Conservation (phyloP, 1,140 invertebrate genomes). For the Diprion similis region DNA sequence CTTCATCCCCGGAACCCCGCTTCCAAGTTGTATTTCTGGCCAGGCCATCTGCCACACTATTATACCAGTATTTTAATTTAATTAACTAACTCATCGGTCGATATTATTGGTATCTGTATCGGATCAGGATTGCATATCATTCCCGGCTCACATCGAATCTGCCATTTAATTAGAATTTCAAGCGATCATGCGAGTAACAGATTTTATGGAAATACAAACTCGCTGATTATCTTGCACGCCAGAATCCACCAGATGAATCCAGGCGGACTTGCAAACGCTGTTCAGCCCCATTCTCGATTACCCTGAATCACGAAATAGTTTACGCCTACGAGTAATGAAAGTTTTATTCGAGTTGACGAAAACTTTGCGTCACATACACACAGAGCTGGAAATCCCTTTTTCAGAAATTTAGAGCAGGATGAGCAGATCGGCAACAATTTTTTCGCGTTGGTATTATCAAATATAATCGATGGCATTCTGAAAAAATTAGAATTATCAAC, state of each 20-base stretch:
- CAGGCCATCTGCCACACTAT: constrained; percentile 58
- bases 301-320: no score
- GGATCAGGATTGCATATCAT: constrained; percentile 58
- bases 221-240: background rate
- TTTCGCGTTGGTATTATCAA: no score
- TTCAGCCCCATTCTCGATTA: no score
- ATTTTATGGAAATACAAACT: constrained; percentile 39
- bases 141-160: constrained; percentile 45
- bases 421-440: no score
- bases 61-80: constrained; percentile 63
- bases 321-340: no score
- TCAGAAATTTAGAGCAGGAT: no score
- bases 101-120: constrained; percentile 58
- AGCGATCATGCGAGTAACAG: constrained; percentile 53
- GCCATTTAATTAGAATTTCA: constrained; percentile 61
- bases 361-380: no score
- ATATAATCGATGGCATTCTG: no score
- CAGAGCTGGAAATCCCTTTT: no score
- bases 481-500: no score
- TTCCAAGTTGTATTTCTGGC: constrained; percentile 56
- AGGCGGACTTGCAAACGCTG: no score
- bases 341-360: no score
- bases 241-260: background rate
- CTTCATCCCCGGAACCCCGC: constrained; percentile 23
- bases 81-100: constrained; percentile 59